A percentile compares a stretch with the other conserved stretches of the same genome.
Evolutionary conservation across 1,140 invertebrate species (phyloP).

Genomic region (Nymphalis io): DNA sequence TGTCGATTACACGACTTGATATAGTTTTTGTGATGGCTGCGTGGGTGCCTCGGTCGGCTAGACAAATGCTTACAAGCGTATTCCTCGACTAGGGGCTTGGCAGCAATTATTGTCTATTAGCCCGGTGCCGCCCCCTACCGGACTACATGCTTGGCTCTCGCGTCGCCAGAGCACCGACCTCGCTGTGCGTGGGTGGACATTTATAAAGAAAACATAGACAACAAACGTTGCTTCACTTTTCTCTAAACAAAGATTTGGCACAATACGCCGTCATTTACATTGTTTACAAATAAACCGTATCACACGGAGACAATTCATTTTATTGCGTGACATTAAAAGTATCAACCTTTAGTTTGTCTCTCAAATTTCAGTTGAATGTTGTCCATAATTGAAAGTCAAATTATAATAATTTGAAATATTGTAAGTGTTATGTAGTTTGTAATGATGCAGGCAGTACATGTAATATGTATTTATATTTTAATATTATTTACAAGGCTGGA

Average conservation of each 20-base stretch:
- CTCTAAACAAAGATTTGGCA: slow-evolving; percentile 34
- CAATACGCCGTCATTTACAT: slow-evolving; percentile 19
- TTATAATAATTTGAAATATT: too few relatives aligned
- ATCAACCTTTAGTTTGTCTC: too few relatives aligned
- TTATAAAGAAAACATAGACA: slow-evolving; percentile 39
- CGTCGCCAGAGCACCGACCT: slow-evolving; percentile 48
- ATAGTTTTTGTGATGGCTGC: slow-evolving; percentile 45
- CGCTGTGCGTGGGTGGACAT: slow-evolving; percentile 52
- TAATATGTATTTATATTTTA: too few relatives aligned
- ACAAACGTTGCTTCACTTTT: slow-evolving; percentile 22
- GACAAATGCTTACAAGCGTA: slow-evolving; percentile 40
- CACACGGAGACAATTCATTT: too few relatives aligned
- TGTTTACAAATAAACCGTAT: background rate
- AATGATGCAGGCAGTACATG: too few relatives aligned
- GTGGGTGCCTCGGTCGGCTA: slow-evolving; percentile 35
- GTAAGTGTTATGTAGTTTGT: too few relatives aligned
- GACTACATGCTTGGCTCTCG: slow-evolving; percentile 36
- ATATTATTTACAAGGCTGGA: too few relatives aligned
- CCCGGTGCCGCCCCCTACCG: slow-evolving; percentile 46
- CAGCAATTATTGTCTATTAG: slow-evolving; percentile 60
- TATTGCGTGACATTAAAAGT: too few relatives aligned
- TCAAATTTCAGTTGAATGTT: too few relatives aligned
- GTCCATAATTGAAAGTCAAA: too few relatives aligned
- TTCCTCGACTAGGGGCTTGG: slow-evolving; percentile 43
- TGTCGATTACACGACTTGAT: slow-evolving; percentile 29